phyloP scores from a whole-genome alignment of 1,140 invertebrate genomes.

The Caenorhabditis briggsae region DNA sequence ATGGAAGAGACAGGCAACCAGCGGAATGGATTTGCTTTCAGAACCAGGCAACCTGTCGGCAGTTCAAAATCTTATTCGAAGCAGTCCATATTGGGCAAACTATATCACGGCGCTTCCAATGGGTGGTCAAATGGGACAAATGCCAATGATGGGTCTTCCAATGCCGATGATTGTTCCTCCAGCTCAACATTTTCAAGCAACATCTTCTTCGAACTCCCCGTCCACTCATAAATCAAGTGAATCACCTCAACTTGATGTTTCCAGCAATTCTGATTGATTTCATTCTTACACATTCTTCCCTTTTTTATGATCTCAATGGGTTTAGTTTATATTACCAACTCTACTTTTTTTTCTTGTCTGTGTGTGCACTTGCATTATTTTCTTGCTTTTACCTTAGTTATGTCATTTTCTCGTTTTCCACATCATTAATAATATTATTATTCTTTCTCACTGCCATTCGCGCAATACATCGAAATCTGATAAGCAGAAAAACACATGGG shows the following conservation, averaged over 20 bases:
- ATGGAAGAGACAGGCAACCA: slow-evolving; percentile 98
- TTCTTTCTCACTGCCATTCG: not conserved
- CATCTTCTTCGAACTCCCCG: slow-evolving; percentile 28
- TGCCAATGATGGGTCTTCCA: slow-evolving; percentile 31
- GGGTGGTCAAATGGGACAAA: not conserved
- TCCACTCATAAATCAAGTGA: slow-evolving; percentile 34
- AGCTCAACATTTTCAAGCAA: not conserved
- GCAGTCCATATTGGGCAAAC: slow-evolving; percentile 83
- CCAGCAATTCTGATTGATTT: slow-evolving; percentile 20
- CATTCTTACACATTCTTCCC: not conserved
- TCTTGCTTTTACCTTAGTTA: slow-evolving; percentile 25
- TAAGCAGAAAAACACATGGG: not conserved
- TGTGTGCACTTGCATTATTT: not conserved
- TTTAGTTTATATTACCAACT: not conserved
- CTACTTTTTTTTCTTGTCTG: too few species aligned
- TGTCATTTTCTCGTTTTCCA: slow-evolving; percentile 49
- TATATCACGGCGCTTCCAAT: slow-evolving; percentile 79
- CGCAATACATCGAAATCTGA: slow-evolving; percentile 46
- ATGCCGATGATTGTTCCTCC: slow-evolving; percentile 20
- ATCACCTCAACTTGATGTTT: slow-evolving; percentile 35
- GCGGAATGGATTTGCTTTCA: slow-evolving; percentile 92
- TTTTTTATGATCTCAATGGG: slow-evolving; percentile 26
- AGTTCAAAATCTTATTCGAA: slow-evolving; percentile 90
- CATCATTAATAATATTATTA: slow-evolving; percentile 47
- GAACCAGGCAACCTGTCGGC: slow-evolving; percentile 97